These are phyloP conservation scores for Ceratina calcarata DNA, from an alignment of 1,140 invertebrate genomes.

Conservation along the genomic window DNA sequence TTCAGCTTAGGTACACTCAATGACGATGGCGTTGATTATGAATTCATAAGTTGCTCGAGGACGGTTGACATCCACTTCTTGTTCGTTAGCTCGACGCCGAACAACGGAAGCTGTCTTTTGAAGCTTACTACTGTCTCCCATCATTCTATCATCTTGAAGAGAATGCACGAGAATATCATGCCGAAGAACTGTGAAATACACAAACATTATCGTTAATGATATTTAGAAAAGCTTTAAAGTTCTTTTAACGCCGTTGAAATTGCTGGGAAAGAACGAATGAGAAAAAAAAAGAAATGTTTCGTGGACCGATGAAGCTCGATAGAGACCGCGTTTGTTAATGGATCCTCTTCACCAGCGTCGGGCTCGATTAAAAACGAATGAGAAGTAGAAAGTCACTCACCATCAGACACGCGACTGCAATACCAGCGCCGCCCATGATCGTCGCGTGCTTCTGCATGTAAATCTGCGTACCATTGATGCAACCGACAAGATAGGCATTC, in stretches of 20 bases:
- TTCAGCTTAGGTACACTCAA: constrained; percentile 40
- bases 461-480: constrained; percentile 85
- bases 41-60: constrained; percentile 46
- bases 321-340: constrained; percentile 15
- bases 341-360: neutral
- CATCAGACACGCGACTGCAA: constrained; percentile 91
- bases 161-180: constrained; percentile 86
- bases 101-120: constrained; percentile 33
- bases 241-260: neutral
- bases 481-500: constrained; percentile 87
- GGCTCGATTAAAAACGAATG: constrained; percentile 16
- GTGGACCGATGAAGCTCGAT: neutral
- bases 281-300: neutral
- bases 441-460: constrained; percentile 89
- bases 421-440: constrained; percentile 89
- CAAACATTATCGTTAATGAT: constrained; percentile 13
- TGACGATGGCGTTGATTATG: constrained; percentile 54
- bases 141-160: constrained; percentile 87
- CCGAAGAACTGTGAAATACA: constrained; percentile 84
- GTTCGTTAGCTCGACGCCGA: constrained; percentile 7
- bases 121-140: constrained; percentile 32
- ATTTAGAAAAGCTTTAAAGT: neutral
- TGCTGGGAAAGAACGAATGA: neutral
- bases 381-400: constrained; percentile 75
- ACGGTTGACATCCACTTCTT: constrained; percentile 33